Evolutionary conservation across 1,140 invertebrate species (phyloP), one percentile per base, ranked within the genome.

Genomic region (Thalassaphorura encarpata): DNA sequence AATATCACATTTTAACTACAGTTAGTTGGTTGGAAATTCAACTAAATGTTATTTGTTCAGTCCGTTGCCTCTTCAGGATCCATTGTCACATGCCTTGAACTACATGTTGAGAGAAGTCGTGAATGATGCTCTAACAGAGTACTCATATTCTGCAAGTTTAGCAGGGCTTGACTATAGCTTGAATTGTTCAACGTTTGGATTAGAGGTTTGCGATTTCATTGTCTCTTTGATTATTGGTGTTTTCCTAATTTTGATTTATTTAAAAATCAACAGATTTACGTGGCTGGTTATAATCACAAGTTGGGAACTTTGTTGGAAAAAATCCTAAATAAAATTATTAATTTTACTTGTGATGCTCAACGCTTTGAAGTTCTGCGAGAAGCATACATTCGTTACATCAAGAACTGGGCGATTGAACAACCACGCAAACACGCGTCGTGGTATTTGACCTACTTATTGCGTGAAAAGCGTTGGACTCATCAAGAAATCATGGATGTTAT

Each of bases 221-320:
- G n/a, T n/a, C n/a, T 24, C 5, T 29, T 46, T 46, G 5, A 27
- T 39, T 5, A 24, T 24, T 19, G 26, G 6, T 24, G 5, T 24
- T 29, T 26, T 36, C 5, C 43, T 15, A 29, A 28, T 57, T 57
- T 28, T 42, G 41, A 27, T 52, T 61, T 56, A n/a, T n/a, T n/a
- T n/a, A n/a, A n/a, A n/a, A n/a, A n/a, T n/a, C n/a, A n/a, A n/a
- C 33, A 92, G 87, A 73, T 96, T 47, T 77, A 75, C 23, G 78
- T 97, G 62, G 78, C 80, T 54, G 95, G 95, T 6, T 99, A 94
- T 69, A 91, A 85, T 71, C 82, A 95, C 66, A 97, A 97, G 69
- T 85, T 91, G 64, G 78, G 83, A 58, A 80, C 93, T 31, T 71
- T 98, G 0, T 69, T 97, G 21, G 79, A 88, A 58, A 91, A 90